Evolutionary conservation across 2,888 invertebrate species (phyloP), one percentile per base, ranked within the genome.

Genomic region (Melikaiella ostensackeni): DNA sequence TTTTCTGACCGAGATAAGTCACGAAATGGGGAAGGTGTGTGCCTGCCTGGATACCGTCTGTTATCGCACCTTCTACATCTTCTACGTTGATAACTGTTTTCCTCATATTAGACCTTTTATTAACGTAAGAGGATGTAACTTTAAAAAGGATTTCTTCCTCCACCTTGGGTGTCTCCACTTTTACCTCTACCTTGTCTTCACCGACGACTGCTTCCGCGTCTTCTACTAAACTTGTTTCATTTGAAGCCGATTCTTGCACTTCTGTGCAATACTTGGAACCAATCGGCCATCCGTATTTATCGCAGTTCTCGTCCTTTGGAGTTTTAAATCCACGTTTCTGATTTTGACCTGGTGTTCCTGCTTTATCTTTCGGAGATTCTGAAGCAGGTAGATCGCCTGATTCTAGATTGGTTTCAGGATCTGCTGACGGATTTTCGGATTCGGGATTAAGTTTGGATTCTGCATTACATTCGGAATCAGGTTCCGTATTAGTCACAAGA

Each of bases 51-150:
- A 70, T 50, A 6, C 70, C 70, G 11, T 70, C 70, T 16, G 70
- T 70, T 27, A 70, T 70, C 9, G 70, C 70, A 30, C 70, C 70
- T 50, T 70, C 70, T n/a, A 70, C 70, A 9, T 70, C 70, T 30
- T 70, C 70, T 7, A 70, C 50, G 9, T 70, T 50, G 9, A 70
- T 46, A 1, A 70, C 46, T 1, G 66, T 66, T n/a, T 46, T 50
- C n/a, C 30, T 70, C 13, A 46, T 70, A 50, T 70, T 70, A 9
- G 70, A 46, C 6, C 46, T 70, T 27, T 46, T 70, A 30, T 70
- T 46, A 19, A 46, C 46, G 46, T 42, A 42, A 16, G 70, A 30
- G n/a, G 70, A 70, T 4, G 46, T 70, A 16, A 70, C 70, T 24
- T 9, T 19, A 11, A 30, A 70, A 70, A 70, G 70, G n/a, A 70